Base-by-base conservation (phyloP, 2,888 invertebrate species). In the Oxyteleia sp. region DNA sequence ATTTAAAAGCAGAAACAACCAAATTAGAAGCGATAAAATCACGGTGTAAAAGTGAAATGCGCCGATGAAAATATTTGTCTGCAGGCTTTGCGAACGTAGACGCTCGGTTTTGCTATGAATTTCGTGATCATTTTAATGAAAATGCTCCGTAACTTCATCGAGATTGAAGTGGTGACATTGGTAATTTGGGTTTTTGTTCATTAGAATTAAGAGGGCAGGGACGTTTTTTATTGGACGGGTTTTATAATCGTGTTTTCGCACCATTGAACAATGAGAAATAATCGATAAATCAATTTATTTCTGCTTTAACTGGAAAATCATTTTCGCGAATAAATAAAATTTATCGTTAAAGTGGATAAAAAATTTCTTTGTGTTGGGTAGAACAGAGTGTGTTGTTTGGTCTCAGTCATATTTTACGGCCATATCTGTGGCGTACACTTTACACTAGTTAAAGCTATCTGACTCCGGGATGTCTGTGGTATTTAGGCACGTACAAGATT, bases 401-500 rank as follows among this genome's bases (percentile, higher is more conserved):
- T 20, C 57, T 75, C 26, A 29, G 66, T n/a, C 64, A 66, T 75
- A 75, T 66, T 75, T 75, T 66, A 66, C 47, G 16, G 47, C 75
- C 57, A 29, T 75, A 66, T 75, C 75, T 75, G 59, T 51, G 66
- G 51, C 66, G 76, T 59, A 76, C 66, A 76, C 59, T 76, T 66
- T 76, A 76, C 76, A 76, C 76, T 59, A 76, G 76, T 76, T 68
- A 66, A 76, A 76, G 76, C 76, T 75, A 75, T 75, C 66, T 66
- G 57, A 75, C 64, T 75, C n/a, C 75, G 29, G 57, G 20, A 20
- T 66, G 66, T 75, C 32, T 64, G 64, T 38, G 35, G 53, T 64
- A 75, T 75, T 66, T 75, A 64, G 26, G 49, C 57, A 57, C 74
- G 38, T 64, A 74, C 64, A 55, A 74, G 64, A 74, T 74, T 63